Evolutionary conservation across 2,113 vertebrate species (phyloP), one percentile per base, ranked within the genome.

Genomic region (Elachura formosa): DNA sequence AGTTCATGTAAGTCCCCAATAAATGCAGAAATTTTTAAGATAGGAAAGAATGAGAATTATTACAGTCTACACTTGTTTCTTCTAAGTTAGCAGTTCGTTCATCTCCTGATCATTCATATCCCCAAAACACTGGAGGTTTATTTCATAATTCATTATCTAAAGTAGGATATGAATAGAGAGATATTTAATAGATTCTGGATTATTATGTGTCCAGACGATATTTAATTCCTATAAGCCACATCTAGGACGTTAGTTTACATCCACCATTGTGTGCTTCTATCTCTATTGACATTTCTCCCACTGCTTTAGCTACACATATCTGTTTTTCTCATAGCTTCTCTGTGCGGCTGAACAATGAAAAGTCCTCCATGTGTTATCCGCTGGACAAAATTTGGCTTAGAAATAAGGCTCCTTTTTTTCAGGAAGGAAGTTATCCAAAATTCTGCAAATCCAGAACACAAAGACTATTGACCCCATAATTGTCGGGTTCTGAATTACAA

Each of bases 241-340:
- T 49, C 52, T 59, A 36, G 52, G 49, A 43, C 21, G 3, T 63
- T 45, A n/a, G 8, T 74, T 75, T 52, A 43, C 16, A 14, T 14
- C 29, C 52, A 71, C 13, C 48, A 62, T 33, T 38, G 13, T 28
- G 28, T 58, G 29, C 21, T 9, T 31, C 45, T 36, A 98, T 97
- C 94, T 98, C 97, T 67, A 98, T 98, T 75, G 96, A 94, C 97
- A 96, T 98, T 97, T 98, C 97, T 96, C 98, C 98, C 67, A 98
- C 97, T 40, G 97, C 97, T 97, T 98, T 98, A 96, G 98, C 97
- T 86, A 98, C 96, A 55, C 95, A 96, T 92, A 98, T 98, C 55
- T 98, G 97, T 96, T 98, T 98, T n/a, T 98, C 98, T 95, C 98
- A 97, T 24, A 98, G 48, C 23, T 79, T 12, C 96, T 49, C 96